Evolutionary conservation across 2,888 invertebrate genomes (phyloP).

Genomic region (Netelia melanura): DNA sequence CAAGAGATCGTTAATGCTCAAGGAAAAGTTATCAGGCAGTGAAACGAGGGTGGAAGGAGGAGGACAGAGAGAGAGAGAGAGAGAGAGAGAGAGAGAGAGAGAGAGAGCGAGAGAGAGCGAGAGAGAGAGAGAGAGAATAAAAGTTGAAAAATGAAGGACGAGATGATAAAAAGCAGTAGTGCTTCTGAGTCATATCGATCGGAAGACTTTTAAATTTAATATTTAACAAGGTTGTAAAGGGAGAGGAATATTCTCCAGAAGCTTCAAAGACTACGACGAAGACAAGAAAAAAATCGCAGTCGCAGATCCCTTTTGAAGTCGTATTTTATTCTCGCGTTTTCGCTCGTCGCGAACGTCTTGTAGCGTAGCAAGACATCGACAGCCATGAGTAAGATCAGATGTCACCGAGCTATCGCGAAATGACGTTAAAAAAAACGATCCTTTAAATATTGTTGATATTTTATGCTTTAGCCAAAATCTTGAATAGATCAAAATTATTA

Average conservation of each 20-base stretch:
- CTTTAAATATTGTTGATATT: background rate
- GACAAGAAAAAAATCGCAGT: conserved; percentile 67
- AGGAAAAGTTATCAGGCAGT: conserved; percentile 51
- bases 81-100: background rate
- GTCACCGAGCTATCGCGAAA: conserved; percentile 8
- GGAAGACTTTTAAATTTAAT: conserved; percentile 7
- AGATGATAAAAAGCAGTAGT: conserved; percentile 4
- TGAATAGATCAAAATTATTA: background rate
- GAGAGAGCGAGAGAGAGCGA: background rate
- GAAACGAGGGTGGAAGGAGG: conserved; percentile 60
- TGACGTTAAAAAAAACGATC: conserved; percentile 20
- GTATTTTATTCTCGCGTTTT: conserved; percentile 82
- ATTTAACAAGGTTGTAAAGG: background rate
- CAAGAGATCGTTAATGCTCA: conserved; percentile 76
- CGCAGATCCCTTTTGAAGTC: conserved; percentile 83
- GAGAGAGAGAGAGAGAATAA: conserved; percentile 6
- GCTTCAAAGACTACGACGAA: conserved; percentile 34
- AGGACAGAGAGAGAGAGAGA: background rate
- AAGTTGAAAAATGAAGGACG: background rate
- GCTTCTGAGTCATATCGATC: background rate
- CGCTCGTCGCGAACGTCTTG: conserved; percentile 49
- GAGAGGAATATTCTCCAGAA: conserved; percentile 6
- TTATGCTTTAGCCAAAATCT: background rate
- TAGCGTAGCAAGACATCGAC: conserved; percentile 8
- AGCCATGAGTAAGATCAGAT: conserved; percentile 20